Conservation (phyloP, 2,797 vertebrate species). For the Syngnathus rostellatus region DNA sequence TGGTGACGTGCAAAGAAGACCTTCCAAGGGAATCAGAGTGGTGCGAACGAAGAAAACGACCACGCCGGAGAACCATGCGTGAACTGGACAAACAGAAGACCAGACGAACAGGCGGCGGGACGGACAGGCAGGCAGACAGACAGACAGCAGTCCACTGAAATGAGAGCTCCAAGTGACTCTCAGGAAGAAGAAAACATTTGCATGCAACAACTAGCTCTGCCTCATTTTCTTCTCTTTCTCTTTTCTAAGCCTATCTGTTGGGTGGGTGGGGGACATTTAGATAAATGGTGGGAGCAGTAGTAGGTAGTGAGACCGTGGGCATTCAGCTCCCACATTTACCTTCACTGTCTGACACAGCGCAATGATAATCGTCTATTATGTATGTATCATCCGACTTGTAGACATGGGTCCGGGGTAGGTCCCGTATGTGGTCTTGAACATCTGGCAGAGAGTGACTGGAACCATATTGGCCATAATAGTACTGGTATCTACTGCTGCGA, state of each 20-base stretch:
- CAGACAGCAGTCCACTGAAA: constrained; percentile 69
- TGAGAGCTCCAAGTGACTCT: constrained; percentile 60
- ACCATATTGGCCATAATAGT: constrained; percentile 79
- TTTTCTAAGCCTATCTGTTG: constrained; percentile 64
- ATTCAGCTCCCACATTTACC: constrained; percentile 87
- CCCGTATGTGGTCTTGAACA: constrained; percentile 93
- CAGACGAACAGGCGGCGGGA: constrained; percentile 62
- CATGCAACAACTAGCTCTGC: constrained; percentile 71
- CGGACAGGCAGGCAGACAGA: constrained; percentile 66
- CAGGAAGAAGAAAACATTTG: constrained; percentile 64
- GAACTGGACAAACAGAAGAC: constrained; percentile 56
- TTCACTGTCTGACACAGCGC: constrained; percentile 99
- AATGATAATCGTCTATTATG: constrained; percentile 97
- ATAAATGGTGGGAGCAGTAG: constrained; percentile 63
- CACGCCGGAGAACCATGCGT: constrained; percentile 62
- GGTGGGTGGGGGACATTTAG: constrained; percentile 75
- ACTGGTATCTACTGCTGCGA: constrained; percentile 68
- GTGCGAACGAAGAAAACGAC: constrained; percentile 49
- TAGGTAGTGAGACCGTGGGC: constrained; percentile 68
- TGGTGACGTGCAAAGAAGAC: constrained; percentile 57
- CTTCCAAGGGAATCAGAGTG: constrained; percentile 56
- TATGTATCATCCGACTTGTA: constrained; percentile 97
- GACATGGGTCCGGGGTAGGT: constrained; percentile 88
- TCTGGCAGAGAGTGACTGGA: constrained; percentile 99
- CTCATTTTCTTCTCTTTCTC: constrained; percentile 47